Conservation (phyloP, 2,888 invertebrate genomes). For the Mimas tiliae region DNA sequence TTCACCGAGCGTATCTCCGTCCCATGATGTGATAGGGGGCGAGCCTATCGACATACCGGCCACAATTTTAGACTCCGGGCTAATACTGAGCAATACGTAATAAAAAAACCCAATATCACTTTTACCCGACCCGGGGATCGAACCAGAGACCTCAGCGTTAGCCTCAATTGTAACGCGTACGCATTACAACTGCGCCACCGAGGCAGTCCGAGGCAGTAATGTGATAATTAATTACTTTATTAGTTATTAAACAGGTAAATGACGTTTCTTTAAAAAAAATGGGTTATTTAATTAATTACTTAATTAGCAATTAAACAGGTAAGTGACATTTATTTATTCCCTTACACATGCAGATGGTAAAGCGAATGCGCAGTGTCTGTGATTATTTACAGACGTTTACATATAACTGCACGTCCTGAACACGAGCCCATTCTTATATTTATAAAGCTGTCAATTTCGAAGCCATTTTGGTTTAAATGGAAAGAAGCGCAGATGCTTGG, state of each 20-base stretch:
- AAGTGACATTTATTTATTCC: background rate
- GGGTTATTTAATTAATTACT: no score
- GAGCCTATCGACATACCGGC: no score
- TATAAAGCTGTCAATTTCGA: conserved; percentile 78
- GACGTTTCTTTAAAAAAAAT: background rate
- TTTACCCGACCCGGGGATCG: no score
- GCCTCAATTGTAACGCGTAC: no score
- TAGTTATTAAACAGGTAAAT: background rate
- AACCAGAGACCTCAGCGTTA: no score
- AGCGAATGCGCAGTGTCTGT: background rate
- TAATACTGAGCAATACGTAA: no score
- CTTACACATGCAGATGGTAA: background rate
- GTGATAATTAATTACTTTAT: background rate
- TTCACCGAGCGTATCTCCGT: no score
- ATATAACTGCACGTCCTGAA: conserved; percentile 51
- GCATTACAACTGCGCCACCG: no score
- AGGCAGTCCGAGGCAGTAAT: no score
- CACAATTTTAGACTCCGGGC: no score
- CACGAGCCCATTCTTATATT: conserved; percentile 57
- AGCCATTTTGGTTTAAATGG: conserved; percentile 66
- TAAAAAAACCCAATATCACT: no score
- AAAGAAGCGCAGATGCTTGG: conserved; percentile 67
- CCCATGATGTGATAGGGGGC: no score
- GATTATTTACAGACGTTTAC: conserved; percentile 59
- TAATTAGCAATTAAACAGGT: background rate